Base-by-base conservation (phyloP, 2,888 invertebrate species). In the Eucera pruinosa region DNA sequence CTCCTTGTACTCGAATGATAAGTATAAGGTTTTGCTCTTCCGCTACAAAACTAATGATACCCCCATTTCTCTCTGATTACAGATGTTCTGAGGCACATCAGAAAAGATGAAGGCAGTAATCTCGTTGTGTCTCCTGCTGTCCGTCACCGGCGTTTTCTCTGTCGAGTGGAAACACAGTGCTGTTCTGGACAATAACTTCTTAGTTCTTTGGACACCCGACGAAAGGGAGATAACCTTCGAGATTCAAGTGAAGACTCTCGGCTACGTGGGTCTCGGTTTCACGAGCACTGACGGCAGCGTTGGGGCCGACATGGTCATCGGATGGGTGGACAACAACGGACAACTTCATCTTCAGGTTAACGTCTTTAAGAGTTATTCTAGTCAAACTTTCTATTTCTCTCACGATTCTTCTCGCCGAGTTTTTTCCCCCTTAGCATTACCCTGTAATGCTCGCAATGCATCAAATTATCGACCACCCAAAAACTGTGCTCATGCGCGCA, bases 251-350 rank as follows among this genome's bases (percentile, higher is more conserved):
- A 95, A 94, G 93, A 97, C 97, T 77, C 94, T 94, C 88, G 98
- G 98, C 85, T 98, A 97, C 92, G 95, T 98, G 80, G 97, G 97
- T 48, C 95, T 98, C 88, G 98, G 98, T 73, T 96, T 98, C 92
- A 97, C 97, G 84, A 95, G 95, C 68, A 96, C 95, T 90, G 96
- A 97, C 80, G 95, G 95, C 84, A 95, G 96, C 95, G 94, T 95
- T 89, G 96, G 96, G 55, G 95, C 97, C 73, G 98, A 98, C 94
- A 95, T 98, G 93, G 95, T 97, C 85, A 95, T 98, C 90, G 97
- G 96, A 75, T 98, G 98, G 97, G 96, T 98, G 85, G 96, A 97
- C 93, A 92, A 93, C 84, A 95, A 96, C 87, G 95, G 95, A 90
- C 95, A 95, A 93, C 96, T 96, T 87, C 95, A 96, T 93, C 95